Conservation (phyloP, 1,140 invertebrate genomes). For the Chymomyza costata region DNA sequence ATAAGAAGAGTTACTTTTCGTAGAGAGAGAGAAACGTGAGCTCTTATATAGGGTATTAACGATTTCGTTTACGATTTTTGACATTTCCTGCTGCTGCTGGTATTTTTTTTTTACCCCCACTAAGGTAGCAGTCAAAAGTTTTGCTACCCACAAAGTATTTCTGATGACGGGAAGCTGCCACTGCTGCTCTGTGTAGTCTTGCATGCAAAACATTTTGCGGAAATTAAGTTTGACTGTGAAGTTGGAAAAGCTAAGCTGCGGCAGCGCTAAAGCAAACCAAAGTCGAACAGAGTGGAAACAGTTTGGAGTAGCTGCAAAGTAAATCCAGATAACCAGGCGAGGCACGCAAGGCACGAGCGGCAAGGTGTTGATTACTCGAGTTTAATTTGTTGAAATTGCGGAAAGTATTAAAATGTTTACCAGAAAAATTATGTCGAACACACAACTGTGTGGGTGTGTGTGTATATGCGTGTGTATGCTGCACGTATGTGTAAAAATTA, state of each 20-base stretch:
- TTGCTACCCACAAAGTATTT: neutral
- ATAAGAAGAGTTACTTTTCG: too few species aligned
- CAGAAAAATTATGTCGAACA: slow-evolving; percentile 53
- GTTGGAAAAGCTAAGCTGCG: slow-evolving; percentile 2
- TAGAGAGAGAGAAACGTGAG: too few species aligned
- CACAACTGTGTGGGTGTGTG: neutral
- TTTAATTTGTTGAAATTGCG: slow-evolving; percentile 72
- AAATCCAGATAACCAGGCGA: slow-evolving; percentile 21
- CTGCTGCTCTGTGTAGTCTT: neutral
- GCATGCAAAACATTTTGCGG: slow-evolving; percentile 53
- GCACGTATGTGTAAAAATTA: slow-evolving; percentile 46
- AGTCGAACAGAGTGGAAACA: neutral
- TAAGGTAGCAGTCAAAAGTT: slow-evolving; percentile 6
- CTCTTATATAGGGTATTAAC: too few species aligned
- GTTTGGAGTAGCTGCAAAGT: neutral
- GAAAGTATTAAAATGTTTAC: slow-evolving; percentile 71
- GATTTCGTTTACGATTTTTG: too few species aligned
- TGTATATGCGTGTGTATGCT: too few species aligned
- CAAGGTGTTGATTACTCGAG: slow-evolving; percentile 66
- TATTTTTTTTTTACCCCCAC: too few species aligned
- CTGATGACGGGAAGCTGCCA: neutral
- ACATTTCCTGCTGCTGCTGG: too few species aligned
- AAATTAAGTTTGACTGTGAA: slow-evolving; percentile 57
- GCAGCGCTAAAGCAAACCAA: neutral
- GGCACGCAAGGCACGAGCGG: neutral